Evolutionary conservation across 2,113 vertebrate genomes (phyloP), one percentile per base, ranked within the genome.

Genomic region (Triplophysa dalaica): DNA sequence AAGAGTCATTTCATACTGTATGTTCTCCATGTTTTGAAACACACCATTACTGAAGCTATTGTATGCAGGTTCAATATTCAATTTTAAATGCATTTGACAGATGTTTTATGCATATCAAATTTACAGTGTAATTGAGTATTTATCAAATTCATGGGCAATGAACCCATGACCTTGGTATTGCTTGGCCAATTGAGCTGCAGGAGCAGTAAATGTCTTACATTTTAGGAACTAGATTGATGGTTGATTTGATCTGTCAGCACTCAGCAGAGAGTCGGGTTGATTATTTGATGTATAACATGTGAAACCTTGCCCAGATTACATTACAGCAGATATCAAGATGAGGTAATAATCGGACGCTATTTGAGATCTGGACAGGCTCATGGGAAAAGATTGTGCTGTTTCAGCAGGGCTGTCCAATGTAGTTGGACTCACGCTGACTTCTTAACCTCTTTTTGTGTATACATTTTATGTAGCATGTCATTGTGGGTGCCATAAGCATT

Each of bases 271-370:
- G 16, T 29, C 58, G 7, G 41, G 45, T 48, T 62, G 56, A 48
- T 61, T 75, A 75, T 74, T 74, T 61, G 14, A 75, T 41, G 41
- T 45, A 48, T 62, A 75, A 62, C 72, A 62, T 9, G 16, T 62
- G 58, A 75, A 45, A 62, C 38, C 24, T 63, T 19, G 24, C 58
- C 62, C 21, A 62, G 56, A 75, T 75, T 62, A 24, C 21, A 48
- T 62, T 62, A 62, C 72, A 61, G 8, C 72, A 75, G 52, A 72
- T 75, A 63, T 62, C 33, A 75, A 19, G 72, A 75, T 75, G 72
- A 63, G 58, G 58, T 75, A 75, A 38, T 38, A 38, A 75, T 24
- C 21, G 11, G 21, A 13, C 10, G 58, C 45, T 75, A 75, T 63
- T 29, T 24, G 72, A 75, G 58, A 21, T 75, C 72, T 62, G 33